Conservation (phyloP, 2,888 invertebrate genomes). For the Ctenicera cuprea region DNA sequence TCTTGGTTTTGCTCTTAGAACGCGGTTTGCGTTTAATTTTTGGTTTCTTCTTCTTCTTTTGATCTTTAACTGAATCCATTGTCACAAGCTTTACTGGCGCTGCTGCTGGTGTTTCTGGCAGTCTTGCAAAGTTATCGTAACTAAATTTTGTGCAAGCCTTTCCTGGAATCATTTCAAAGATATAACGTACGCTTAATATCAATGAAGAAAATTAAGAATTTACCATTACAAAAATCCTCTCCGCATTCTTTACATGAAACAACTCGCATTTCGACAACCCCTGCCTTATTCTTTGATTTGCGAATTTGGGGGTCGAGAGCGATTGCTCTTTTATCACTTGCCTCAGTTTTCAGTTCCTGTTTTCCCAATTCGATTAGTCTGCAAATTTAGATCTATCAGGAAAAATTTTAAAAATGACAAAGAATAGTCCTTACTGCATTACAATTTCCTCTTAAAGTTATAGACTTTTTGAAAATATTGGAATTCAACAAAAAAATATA, state of each 20-base stretch:
- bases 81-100: conserved; percentile 65
- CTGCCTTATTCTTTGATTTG: conserved; percentile 88
- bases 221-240: conserved; percentile 89
- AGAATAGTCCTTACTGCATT: too few species aligned
- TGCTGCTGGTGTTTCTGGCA: conserved; percentile 66
- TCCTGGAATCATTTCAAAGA: conserved; percentile 64
- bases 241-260: conserved; percentile 87
- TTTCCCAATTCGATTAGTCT: conserved; percentile 89
- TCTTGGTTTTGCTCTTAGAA: conserved; percentile 65
- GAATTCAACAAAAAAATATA: too few species aligned
- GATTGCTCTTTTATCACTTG: conserved; percentile 81
- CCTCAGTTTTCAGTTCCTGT: conserved; percentile 82
- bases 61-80: conserved; percentile 69
- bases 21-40: conserved; percentile 64
- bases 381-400: conserved; percentile 59
- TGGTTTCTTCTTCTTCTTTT: conserved; percentile 62
- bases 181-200: background rate
- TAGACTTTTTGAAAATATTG: too few species aligned
- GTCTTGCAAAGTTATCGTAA: conserved; percentile 76
- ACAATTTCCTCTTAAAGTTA: too few species aligned
- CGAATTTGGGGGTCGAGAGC: conserved; percentile 81
- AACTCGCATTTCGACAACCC: conserved; percentile 86
- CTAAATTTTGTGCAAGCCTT: conserved; percentile 75
- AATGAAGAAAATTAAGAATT: conserved; percentile 40
- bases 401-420: background rate